phyloP scores from a whole-genome alignment of 2,113 vertebrate species.

The Ginglymostoma cirratum region DNA sequence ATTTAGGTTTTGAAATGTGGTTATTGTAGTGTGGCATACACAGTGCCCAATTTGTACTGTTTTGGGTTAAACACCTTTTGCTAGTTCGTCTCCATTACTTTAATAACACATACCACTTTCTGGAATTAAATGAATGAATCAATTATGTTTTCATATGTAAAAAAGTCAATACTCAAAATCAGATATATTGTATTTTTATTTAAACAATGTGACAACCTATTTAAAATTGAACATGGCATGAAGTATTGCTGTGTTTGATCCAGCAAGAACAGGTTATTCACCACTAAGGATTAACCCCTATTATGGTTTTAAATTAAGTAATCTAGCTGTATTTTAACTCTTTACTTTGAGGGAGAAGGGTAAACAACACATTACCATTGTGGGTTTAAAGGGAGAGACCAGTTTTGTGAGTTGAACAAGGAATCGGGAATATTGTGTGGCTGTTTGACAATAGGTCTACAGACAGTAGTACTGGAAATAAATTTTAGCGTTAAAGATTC shows the following conservation, averaged over 20 bases:
- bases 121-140: neutral
- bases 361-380: neutral
- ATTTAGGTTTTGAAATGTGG: neutral
- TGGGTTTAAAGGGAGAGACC: neutral
- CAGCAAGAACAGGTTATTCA: neutral
- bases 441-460: neutral
- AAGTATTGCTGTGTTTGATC: neutral
- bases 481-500: neutral
- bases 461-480: neutral
- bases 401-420: neutral
- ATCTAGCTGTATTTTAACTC: neutral
- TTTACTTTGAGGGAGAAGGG: neutral
- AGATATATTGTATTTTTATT: neutral
- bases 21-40: neutral
- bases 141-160: neutral
- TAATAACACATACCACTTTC: neutral
- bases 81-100: neutral
- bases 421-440: neutral
- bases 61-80: neutral
- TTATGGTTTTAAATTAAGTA: neutral
- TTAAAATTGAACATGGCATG: neutral
- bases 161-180: neutral
- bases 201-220: neutral
- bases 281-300: neutral
- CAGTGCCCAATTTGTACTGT: neutral